Evolutionary conservation across 2,797 vertebrate species (phyloP).

Genomic region (Taeniopygia guttata): DNA sequence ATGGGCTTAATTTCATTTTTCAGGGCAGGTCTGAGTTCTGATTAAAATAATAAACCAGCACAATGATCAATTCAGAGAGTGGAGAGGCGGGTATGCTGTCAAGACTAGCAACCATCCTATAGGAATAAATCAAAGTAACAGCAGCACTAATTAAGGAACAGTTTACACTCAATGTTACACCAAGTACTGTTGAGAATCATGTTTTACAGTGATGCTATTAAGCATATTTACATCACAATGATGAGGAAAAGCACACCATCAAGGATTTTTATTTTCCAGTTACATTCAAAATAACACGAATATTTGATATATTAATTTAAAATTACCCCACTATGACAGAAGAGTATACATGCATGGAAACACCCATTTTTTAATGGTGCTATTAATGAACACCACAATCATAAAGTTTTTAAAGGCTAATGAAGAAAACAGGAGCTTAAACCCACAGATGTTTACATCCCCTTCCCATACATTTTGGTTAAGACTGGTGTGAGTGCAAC

Average conservation of each 20-base stretch:
- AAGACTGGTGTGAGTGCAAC: not conserved
- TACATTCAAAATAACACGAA: not conserved
- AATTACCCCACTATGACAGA: not conserved
- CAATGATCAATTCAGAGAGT: not conserved
- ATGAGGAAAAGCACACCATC: not conserved
- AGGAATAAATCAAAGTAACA: conserved; percentile 19
- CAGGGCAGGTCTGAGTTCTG: not conserved
- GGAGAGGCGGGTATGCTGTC: not conserved
- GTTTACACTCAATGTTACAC: not conserved
- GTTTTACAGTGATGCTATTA: not conserved
- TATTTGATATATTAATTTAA: not conserved
- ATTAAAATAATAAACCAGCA: conserved; percentile 27
- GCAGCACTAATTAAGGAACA: not conserved
- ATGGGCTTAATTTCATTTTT: not conserved
- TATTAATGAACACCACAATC: not conserved
- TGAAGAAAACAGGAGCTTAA: not conserved
- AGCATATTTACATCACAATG: not conserved
- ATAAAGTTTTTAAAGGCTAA: not conserved
- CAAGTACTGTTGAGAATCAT: not conserved
- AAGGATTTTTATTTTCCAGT: not conserved
- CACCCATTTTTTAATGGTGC: not conserved
- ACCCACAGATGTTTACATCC: not conserved
- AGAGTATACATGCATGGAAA: not conserved
- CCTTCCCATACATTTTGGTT: not conserved
- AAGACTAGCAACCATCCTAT: not conserved